Evolutionary conservation across 2,113 vertebrate genomes (phyloP).

Genomic region (Cyphomyrus plagiostoma): DNA sequence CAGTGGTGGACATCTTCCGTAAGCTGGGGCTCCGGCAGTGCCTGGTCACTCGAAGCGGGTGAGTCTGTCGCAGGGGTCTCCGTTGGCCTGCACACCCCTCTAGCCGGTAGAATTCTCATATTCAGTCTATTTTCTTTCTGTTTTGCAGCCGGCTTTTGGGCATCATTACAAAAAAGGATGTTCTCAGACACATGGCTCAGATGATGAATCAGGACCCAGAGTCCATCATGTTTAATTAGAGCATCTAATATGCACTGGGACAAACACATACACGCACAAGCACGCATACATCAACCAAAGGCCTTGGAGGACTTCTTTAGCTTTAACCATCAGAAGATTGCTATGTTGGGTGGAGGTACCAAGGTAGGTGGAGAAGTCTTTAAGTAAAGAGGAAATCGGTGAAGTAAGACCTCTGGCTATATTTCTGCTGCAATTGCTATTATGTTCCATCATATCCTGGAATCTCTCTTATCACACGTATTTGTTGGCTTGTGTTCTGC

Average conservation of each 20-base stretch:
- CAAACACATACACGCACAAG: background rate
- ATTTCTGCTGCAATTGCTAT: background rate
- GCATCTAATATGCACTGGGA: background rate
- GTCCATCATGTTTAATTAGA: constrained; percentile 95
- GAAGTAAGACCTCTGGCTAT: background rate
- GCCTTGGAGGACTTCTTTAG: background rate
- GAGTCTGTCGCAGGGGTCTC: constrained; percentile 17
- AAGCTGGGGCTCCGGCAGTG: constrained; percentile 81
- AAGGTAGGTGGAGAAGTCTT: background rate
- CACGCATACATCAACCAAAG: background rate
- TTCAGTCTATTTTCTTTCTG: background rate
- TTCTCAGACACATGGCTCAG: constrained; percentile 95
- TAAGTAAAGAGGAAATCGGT: background rate
- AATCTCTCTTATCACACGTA: background rate
- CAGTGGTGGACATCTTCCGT: constrained; percentile 67
- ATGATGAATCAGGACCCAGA: constrained; percentile 99
- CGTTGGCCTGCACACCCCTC: too few species aligned
- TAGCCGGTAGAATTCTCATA: background rate
- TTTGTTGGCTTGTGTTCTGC: background rate
- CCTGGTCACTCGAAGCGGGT: constrained; percentile 95
- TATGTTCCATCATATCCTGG: background rate
- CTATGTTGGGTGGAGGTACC: background rate
- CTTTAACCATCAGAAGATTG: background rate
- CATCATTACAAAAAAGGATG: constrained; percentile 92
- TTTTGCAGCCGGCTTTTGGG: constrained; percentile 60